Evolutionary conservation across 2,113 vertebrate genomes (phyloP), one percentile per base, ranked within the genome.

Genomic region (Ammospiza caudacuta): DNA sequence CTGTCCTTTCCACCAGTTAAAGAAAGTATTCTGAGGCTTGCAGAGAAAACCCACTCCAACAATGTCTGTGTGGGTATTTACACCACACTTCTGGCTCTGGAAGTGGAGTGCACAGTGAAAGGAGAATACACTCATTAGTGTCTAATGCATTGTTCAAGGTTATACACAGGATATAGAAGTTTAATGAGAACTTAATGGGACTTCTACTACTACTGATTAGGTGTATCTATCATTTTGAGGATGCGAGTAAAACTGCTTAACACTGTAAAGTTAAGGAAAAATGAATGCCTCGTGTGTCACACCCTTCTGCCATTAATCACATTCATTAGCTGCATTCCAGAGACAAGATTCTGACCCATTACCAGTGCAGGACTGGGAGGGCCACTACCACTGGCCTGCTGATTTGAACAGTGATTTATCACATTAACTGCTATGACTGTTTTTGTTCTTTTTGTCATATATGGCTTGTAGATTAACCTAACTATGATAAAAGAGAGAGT

Each of bases 181-280:
- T 97, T 98, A 98, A 98, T 97, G 97, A 97, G 97, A 91, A 95
- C 93, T 95, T 98, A 98, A 98, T 98, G 97, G 97, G 97, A 97
- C 94, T 92, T 93, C 92, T 77, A 94, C 83, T 94, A 93, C 67
- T 63, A 89, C 94, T 97, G 97, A 98, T 98, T 97, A 97, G 95
- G 91, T 92, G 67, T 97, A 97, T 98, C 96, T 97, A 97, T 98
- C 97, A 97, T 97, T 92, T 86, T 95, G 95, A 95, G 92, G 87
- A 91, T 96, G 78, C 49, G 8, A 62, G 58, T 95, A 92, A 94
- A 89, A 85, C 54, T 73, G 39, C 76, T 88, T 91, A 93, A 96
- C 62, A n/a, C 39, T 80, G 83, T 92, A 94, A 91, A 83, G 75
- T 90, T 85, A 89, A 83, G 92, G 86, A 96, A 96, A 96, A 95